Conservation (phyloP, 2,888 invertebrate species). For the Orthonychiurus folsomi region DNA sequence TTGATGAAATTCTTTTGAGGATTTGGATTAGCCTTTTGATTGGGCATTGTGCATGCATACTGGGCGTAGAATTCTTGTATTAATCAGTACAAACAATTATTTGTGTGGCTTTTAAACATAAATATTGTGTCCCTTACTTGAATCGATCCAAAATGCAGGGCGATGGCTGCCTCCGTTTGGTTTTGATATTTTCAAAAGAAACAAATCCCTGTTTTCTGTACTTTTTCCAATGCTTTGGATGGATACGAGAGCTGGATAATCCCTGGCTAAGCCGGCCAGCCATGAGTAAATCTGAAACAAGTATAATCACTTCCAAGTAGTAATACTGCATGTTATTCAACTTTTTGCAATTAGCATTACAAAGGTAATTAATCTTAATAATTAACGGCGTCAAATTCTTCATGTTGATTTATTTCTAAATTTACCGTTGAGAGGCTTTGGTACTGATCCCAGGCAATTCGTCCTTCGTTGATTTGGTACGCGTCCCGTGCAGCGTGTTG, state of each 20-base stretch:
- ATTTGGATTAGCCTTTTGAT: too few relatives aligned
- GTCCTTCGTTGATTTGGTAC: neutral
- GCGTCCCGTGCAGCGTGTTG: neutral
- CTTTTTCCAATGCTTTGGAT: slow-evolving; percentile 53
- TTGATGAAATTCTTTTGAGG: too few relatives aligned
- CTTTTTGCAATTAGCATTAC: neutral
- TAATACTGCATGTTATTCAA: too few relatives aligned
- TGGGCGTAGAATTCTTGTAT: too few relatives aligned
- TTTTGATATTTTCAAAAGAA: slow-evolving; percentile 54
- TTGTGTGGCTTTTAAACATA: too few relatives aligned
- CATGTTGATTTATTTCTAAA: neutral
- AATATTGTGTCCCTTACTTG: slow-evolving; percentile 31
- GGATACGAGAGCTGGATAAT: slow-evolving; percentile 51
- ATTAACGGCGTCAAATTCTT: too few relatives aligned
- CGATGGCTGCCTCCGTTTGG: slow-evolving; percentile 43
- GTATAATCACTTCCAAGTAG: too few relatives aligned
- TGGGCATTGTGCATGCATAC: too few relatives aligned
- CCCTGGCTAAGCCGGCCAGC: slow-evolving; percentile 41
- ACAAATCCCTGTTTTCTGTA: slow-evolving; percentile 53
- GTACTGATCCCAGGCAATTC: slow-evolving; percentile 33
- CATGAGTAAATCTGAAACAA: slow-evolving; percentile 36
- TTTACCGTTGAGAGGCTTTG: slow-evolving; percentile 28
- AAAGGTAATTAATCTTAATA: too few relatives aligned
- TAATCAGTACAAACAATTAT: too few relatives aligned
- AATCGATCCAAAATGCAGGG: slow-evolving; percentile 46